These are phyloP conservation scores for Nezara viridula DNA, from an alignment of 2,888 invertebrate species.

Conservation along the genomic window DNA sequence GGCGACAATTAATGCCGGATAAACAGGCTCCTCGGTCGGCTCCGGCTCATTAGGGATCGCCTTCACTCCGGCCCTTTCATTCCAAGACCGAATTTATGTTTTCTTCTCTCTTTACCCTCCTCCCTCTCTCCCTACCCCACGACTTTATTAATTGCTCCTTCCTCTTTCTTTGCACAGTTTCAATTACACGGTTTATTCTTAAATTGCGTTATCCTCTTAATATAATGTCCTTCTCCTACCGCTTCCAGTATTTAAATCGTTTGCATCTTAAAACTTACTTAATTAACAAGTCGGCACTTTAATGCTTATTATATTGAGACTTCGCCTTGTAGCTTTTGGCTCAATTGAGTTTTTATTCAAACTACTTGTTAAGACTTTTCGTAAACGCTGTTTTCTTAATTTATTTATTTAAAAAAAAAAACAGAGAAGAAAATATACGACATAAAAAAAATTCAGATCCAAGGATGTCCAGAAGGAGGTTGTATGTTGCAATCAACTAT, in stretches of 20 bases:
- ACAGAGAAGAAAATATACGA: too few species aligned
- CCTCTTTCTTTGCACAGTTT: slow-evolving; percentile 4
- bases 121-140: not conserved
- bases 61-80: not conserved
- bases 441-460: too few species aligned
- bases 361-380: too few species aligned
- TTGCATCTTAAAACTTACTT: slow-evolving; percentile 1
- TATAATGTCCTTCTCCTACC: not conserved
- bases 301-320: too few species aligned
- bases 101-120: not conserved
- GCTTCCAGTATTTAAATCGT: not conserved
- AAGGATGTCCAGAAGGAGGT: too few species aligned
- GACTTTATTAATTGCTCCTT: not conserved
- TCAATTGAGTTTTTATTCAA: too few species aligned
- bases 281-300: not conserved
- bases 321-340: too few species aligned
- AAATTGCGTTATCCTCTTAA: not conserved
- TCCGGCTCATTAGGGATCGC: not conserved
- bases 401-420: too few species aligned
- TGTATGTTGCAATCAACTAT: too few species aligned
- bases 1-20: not conserved
- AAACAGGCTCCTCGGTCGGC: not conserved
- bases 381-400: too few species aligned
- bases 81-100: not conserved
- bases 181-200: not conserved